Base-by-base conservation (phyloP, 2,888 invertebrate species). In the Ecliptopera silaceata region DNA sequence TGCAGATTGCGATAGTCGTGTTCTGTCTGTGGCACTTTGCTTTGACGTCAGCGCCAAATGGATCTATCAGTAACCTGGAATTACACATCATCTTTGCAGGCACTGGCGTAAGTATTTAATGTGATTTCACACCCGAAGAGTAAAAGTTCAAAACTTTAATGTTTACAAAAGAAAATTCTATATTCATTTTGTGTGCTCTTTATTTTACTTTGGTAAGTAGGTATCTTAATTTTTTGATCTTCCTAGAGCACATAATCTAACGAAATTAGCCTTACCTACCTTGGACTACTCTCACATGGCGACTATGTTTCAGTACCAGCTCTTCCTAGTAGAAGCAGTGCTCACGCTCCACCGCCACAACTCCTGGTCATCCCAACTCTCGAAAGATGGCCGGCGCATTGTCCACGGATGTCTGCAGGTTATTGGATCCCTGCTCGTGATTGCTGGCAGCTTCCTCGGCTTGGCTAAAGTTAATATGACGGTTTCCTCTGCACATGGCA, bases 361-460 rank as follows among this genome's bases (percentile, higher is more conserved):
- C 72, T 84, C 91, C 20, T 92, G 92, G 92, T 90, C 91, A 0
- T 80, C 75, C 50, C 86, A 87, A 61, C 69, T 92, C 47, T 82
- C 85, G 1, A 76, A 72, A 13, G 87, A 90, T 43, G 83, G 80
- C 13, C 88, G 86, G 62, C 79, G 86, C 13, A 79, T 88, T 3
- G 76, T 93, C 0, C 93, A 93, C 66, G 92, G 92, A 65, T 84
- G 92, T 49, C 77, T 93, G 4, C 93, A 93, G 63, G 77, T 89
- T 0, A 75, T 92, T 4, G 93, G 93, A 0, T 76, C 91, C 0
- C 38, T 88, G 13, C 88, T 92, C 65, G 91, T 88, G 38, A 80
- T 93, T 3, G 84, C 87, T 11, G 93, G 93, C 1, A 88, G 92
- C 1, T 89, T 91, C 68, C 78, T 89, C 0, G 81, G 85, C 4